Evolutionary conservation across 2,888 invertebrate species (phyloP).

Genomic region (Diploptera punctata): DNA sequence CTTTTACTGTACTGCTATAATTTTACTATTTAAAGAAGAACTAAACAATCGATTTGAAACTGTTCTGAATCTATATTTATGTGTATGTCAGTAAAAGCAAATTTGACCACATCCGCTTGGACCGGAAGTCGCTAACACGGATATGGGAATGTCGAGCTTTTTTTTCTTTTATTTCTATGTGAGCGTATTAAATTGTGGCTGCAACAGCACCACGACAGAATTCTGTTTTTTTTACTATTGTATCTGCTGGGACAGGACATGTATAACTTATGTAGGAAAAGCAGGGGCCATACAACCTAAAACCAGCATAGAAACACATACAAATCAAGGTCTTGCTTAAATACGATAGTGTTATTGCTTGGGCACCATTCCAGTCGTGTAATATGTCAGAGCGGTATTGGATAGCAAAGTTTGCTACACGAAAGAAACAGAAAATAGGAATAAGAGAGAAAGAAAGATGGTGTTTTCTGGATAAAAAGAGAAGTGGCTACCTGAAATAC

Average conservation of each 20-base stretch:
- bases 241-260: not conserved
- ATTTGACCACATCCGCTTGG: not conserved
- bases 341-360: constrained; percentile 13
- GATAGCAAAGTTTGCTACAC: not conserved
- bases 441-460: not conserved
- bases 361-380: not conserved
- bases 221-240: not conserved
- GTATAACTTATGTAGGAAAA: not conserved
- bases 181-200: not conserved
- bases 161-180: not conserved
- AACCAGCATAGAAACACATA: not conserved
- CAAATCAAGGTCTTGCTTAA: constrained; percentile 7
- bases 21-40: too few relatives aligned
- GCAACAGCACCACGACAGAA: not conserved
- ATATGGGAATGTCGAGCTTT: not conserved
- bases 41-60: too few relatives aligned
- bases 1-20: too few relatives aligned
- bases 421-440: not conserved
- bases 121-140: not conserved
- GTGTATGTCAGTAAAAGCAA: not conserved
- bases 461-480: too few relatives aligned
- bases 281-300: not conserved
- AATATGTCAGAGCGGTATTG: not conserved
- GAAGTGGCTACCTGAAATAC: too few relatives aligned
- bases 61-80: too few relatives aligned